Evolutionary conservation across 2,113 vertebrate species (phyloP).

Genomic region (Gallinago paraguaiae): DNA sequence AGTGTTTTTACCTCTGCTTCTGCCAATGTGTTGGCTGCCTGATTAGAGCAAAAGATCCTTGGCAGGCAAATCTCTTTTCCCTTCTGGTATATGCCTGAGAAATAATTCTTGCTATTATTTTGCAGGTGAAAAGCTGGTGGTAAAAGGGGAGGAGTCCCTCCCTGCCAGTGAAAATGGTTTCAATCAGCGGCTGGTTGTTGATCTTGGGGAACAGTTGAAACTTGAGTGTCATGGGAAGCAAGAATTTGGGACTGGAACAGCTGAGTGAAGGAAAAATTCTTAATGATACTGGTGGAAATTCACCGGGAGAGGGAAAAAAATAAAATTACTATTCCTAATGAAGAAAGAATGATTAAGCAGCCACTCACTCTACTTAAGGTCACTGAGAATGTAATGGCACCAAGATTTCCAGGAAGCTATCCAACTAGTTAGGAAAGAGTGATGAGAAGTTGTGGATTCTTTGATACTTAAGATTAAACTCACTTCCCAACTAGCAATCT

Average conservation of each 20-base stretch:
- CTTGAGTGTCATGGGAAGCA: not conserved
- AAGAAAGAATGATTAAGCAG: conserved; percentile 12
- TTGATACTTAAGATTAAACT: not conserved
- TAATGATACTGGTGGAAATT: not conserved
- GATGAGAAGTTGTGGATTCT: not conserved
- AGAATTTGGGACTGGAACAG: not conserved
- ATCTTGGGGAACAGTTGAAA: not conserved
- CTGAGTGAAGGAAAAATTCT: not conserved
- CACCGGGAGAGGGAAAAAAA: not conserved
- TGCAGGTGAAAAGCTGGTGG: not conserved
- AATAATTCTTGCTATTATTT: not conserved
- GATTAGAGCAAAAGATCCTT: not conserved
- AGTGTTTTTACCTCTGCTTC: not conserved
- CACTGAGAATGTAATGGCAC: not conserved
- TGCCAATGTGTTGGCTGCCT: not conserved
- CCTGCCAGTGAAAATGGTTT: not conserved
- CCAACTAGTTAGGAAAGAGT: not conserved
- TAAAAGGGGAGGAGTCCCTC: not conserved
- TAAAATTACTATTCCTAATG: not conserved
- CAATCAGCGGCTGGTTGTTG: not conserved
- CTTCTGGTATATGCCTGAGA: not conserved
- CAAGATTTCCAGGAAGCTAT: not conserved
- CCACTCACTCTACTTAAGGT: not conserved
- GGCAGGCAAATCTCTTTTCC: not conserved
- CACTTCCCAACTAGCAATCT: not conserved